These are phyloP conservation scores for Phocoena sinus DNA, from an alignment of 2,113 vertebrate genomes.

Conservation along the genomic window DNA sequence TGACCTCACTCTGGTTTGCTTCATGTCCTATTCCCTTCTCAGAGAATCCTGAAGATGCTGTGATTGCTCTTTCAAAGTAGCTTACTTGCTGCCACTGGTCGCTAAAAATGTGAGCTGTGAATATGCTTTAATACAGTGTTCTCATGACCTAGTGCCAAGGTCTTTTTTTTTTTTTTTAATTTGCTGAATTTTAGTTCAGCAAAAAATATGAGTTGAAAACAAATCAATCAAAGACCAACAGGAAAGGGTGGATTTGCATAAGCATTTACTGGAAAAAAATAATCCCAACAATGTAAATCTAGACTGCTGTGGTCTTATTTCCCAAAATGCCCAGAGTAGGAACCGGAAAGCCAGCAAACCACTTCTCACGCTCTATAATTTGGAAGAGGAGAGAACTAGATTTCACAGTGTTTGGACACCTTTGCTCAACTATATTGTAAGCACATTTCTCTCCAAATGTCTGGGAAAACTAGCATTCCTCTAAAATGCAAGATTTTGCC, in stretches of 20 bases:
- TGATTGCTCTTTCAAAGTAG: neutral
- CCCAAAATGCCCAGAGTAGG: conserved; percentile 60
- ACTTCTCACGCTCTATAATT: conserved; percentile 61
- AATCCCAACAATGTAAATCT: conserved; percentile 57
- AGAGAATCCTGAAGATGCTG: neutral
- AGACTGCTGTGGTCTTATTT: conserved; percentile 69
- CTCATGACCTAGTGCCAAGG: conserved; percentile 13
- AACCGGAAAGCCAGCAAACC: conserved; percentile 68
- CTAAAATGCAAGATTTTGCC: neutral
- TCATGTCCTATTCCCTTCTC: neutral
- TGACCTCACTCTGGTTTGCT: neutral
- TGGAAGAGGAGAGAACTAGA: conserved; percentile 35
- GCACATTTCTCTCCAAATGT: conserved; percentile 4
- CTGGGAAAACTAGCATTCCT: conserved; percentile 46
- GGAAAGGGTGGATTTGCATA: conserved; percentile 52
- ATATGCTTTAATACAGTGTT: neutral
- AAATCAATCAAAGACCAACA: conserved; percentile 31
- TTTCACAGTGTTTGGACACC: conserved; percentile 24
- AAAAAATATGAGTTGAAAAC: conserved; percentile 17
- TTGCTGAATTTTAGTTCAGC: neutral
- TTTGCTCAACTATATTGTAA: conserved; percentile 23
- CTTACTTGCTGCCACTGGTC: neutral
- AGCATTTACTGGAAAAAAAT: neutral
- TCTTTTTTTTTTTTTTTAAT: neutral
- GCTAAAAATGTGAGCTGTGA: neutral